These are phyloP conservation scores for Rhamnusium bicolor DNA, from an alignment of 2,888 invertebrate genomes.

Conservation along the genomic window DNA sequence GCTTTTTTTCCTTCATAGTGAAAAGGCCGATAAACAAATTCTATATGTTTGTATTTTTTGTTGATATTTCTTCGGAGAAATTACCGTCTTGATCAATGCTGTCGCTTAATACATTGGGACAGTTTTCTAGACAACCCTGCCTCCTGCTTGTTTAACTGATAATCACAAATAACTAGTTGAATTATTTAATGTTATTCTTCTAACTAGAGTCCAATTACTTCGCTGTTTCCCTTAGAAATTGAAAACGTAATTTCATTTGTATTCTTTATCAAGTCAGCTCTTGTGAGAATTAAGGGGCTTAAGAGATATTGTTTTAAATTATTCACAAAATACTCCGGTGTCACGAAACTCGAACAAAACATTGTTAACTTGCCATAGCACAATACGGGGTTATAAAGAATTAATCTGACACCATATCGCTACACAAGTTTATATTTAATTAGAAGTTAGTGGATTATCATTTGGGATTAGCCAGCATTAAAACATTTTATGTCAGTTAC, in stretches of 20 bases:
- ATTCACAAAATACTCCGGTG: not conserved
- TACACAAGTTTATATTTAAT: not conserved
- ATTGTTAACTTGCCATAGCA: not conserved
- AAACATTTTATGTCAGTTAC: too few species aligned
- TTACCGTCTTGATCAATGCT: too few species aligned
- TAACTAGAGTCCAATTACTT: not conserved
- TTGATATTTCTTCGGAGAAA: too few species aligned
- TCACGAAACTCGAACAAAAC: not conserved
- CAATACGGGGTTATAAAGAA: not conserved
- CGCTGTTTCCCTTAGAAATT: not conserved
- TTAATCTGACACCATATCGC: not conserved
- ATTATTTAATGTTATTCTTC: not conserved
- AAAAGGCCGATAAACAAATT: too few species aligned
- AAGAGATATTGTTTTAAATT: not conserved
- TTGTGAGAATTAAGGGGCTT: not conserved
- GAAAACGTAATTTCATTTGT: not conserved
- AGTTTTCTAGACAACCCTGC: too few species aligned
- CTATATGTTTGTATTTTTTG: too few species aligned
- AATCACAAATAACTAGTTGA: not conserved
- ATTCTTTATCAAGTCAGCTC: not conserved
- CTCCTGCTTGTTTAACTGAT: too few species aligned
- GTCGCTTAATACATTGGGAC: too few species aligned
- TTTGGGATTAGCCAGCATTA: not conserved
- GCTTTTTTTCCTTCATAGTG: too few species aligned
- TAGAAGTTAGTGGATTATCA: not conserved